A percentile compares a stretch with the other conserved stretches of the same genome.
These are phyloP conservation scores for Melanogrammus aeglefinus DNA, from an alignment of 2,797 vertebrate species.

Conservation along the genomic window DNA sequence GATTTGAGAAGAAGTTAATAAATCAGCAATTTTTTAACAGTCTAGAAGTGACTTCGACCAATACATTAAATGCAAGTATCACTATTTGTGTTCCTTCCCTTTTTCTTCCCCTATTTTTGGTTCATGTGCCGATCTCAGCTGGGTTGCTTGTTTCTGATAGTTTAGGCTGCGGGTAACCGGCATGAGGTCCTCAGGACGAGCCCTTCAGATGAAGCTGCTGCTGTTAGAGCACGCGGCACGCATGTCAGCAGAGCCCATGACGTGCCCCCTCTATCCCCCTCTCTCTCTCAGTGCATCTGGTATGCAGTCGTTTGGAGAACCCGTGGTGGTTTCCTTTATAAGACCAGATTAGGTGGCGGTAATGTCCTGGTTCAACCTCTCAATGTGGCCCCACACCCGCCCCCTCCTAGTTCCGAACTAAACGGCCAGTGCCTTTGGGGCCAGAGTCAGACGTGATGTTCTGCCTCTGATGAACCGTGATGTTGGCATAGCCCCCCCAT, in stretches of 20 bases:
- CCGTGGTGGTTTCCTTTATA: constrained; percentile 5
- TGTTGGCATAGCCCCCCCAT: constrained; percentile 40
- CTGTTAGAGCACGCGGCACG: constrained; percentile 38
- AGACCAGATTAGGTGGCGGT: neutral
- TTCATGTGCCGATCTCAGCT: constrained; percentile 38
- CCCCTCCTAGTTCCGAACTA: neutral
- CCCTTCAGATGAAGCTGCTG: constrained; percentile 53
- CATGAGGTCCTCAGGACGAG: constrained; percentile 25
- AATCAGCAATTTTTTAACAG: constrained; percentile 37
- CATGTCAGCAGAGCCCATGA: constrained; percentile 29
- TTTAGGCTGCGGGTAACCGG: constrained; percentile 24
- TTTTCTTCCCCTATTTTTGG: constrained; percentile 16
- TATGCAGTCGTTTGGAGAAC: constrained; percentile 21
- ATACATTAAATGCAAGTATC: constrained; percentile 69
- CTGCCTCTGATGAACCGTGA: constrained; percentile 45
- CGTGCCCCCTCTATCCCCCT: constrained; percentile 9
- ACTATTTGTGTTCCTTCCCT: constrained; percentile 20
- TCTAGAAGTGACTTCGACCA: constrained; percentile 50
- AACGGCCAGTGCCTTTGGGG: constrained; percentile 57
- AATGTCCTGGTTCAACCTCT: constrained; percentile 26
- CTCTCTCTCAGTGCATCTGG: constrained; percentile 22
- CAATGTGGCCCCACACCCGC: constrained; percentile 18
- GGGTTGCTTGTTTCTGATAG: constrained; percentile 20
- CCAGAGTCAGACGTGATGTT: constrained; percentile 38
- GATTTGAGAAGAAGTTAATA: neutral